Conservation (phyloP, 2,113 vertebrate species). For the Beaufortia kweichowensis region DNA sequence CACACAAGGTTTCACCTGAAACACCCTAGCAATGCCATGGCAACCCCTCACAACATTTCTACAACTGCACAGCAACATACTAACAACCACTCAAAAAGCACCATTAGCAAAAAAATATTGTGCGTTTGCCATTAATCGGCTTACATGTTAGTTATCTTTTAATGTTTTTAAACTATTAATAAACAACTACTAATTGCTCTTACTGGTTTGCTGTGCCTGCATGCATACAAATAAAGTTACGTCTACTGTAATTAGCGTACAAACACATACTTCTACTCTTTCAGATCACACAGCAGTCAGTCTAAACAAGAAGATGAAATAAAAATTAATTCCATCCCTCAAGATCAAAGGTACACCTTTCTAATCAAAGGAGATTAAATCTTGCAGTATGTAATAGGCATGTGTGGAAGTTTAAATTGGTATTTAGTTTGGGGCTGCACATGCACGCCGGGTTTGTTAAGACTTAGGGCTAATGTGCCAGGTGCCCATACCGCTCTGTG, state of each 20-base stretch:
- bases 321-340: slow-evolving; percentile 10
- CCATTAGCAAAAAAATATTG: neutral
- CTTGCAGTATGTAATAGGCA: slow-evolving; percentile 24
- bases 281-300: slow-evolving; percentile 32
- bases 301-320: slow-evolving; percentile 37
- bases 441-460: slow-evolving; percentile 29
- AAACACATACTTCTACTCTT: slow-evolving; percentile 11
- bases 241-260: slow-evolving; percentile 34
- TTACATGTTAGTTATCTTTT: neutral
- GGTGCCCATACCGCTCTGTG: slow-evolving; percentile 23
- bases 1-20: too few species aligned
- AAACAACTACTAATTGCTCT: slow-evolving; percentile 21
- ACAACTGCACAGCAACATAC: neutral
- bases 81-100: neutral
- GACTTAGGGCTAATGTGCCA: slow-evolving; percentile 17
- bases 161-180: neutral
- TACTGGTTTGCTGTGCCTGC: neutral
- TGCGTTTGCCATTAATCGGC: neutral
- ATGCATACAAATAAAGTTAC: slow-evolving; percentile 4
- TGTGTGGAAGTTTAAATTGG: slow-evolving; percentile 36
- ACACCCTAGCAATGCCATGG: too few species aligned
- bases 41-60: neutral
- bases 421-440: slow-evolving; percentile 19
- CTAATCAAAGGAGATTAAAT: slow-evolving; percentile 36
- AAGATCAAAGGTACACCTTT: slow-evolving; percentile 40